phyloP scores from a whole-genome alignment of 2,113 vertebrate species.

The Corydoras maculifer region DNA sequence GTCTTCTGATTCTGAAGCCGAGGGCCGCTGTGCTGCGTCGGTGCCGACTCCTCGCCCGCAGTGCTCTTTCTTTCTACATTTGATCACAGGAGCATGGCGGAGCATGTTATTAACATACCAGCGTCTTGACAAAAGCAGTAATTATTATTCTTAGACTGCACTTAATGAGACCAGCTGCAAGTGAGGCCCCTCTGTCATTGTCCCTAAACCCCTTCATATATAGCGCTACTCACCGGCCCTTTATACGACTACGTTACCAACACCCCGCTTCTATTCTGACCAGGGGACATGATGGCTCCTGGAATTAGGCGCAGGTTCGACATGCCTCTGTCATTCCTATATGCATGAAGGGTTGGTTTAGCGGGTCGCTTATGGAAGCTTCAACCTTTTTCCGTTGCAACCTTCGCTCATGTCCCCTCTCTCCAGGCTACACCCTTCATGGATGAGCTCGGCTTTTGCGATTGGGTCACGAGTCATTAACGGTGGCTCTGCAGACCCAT shows the following conservation, averaged over 20 bases:
- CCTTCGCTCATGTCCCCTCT: background rate
- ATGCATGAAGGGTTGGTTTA: constrained; percentile 40
- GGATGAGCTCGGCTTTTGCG: constrained; percentile 34
- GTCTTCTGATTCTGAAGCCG: background rate
- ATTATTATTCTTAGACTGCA: constrained; percentile 45
- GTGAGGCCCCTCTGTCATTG: constrained; percentile 34
- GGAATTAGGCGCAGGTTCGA: constrained; percentile 34
- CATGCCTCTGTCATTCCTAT: constrained; percentile 36
- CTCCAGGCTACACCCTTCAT: constrained; percentile 24
- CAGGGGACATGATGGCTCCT: constrained; percentile 28
- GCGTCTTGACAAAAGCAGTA: constrained; percentile 39
- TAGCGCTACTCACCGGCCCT: constrained; percentile 6
- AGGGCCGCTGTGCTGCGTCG: background rate
- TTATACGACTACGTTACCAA: constrained; percentile 10
- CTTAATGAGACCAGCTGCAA: constrained; percentile 46
- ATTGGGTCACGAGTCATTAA: constrained; percentile 47
- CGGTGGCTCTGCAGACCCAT: constrained; percentile 42
- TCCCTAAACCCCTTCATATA: constrained; percentile 15
- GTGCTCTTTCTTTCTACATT: constrained; percentile 6
- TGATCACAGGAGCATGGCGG: constrained; percentile 18
- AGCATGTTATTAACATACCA: constrained; percentile 42
- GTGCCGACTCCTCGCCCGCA: constrained; percentile 7
- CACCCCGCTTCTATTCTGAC: background rate
- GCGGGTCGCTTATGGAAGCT: constrained; percentile 11
- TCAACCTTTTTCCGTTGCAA: constrained; percentile 28